phyloP scores from a whole-genome alignment of 2,888 invertebrate species.

The Elgonia sp. region DNA sequence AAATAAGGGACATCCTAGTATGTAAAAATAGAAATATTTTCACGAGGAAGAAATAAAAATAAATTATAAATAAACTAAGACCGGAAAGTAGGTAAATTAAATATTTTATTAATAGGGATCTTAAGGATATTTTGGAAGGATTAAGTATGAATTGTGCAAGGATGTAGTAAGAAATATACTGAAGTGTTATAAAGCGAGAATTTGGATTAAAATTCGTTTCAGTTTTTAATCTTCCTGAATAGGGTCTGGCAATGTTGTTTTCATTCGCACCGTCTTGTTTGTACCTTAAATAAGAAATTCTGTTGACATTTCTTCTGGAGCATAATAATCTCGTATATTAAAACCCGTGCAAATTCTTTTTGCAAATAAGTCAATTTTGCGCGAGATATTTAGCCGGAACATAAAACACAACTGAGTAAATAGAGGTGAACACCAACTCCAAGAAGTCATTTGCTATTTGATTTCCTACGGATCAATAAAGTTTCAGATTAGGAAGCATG shows the following conservation, averaged over 20 bases:
- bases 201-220: neutral
- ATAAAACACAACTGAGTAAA: conserved; percentile 49
- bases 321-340: conserved; percentile 13
- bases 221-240: neutral
- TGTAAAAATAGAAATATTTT: too few relatives aligned
- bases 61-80: too few relatives aligned
- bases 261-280: neutral
- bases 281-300: neutral
- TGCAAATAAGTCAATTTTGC: conserved; percentile 41
- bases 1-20: too few relatives aligned
- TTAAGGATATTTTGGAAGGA: conserved; percentile 1
- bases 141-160: neutral
- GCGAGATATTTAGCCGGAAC: conserved; percentile 48
- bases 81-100: too few relatives aligned
- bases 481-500: conserved; percentile 66
- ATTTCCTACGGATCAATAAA: conserved; percentile 72
- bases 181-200: neutral
- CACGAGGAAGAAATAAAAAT: too few relatives aligned
- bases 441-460: conserved; percentile 63
- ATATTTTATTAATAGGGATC: neutral
- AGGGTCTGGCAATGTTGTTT: neutral
- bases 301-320: neutral
- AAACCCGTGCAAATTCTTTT: conserved; percentile 17
- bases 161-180: too few relatives aligned
- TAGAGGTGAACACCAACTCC: conserved; percentile 42